Base-by-base conservation (phyloP, 2,888 invertebrate genomes). In the Eudemis profundana region DNA sequence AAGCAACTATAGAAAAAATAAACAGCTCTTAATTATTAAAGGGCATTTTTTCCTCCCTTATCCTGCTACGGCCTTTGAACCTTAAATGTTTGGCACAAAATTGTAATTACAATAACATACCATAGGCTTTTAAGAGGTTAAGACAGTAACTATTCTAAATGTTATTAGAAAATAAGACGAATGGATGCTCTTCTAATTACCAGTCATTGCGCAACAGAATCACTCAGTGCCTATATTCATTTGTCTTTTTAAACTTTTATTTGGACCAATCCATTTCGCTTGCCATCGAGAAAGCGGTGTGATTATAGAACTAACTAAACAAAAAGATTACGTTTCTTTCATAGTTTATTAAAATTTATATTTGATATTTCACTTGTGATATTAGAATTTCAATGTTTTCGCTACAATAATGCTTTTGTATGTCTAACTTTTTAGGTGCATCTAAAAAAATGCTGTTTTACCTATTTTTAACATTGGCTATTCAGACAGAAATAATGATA, bases 141-240 rank as follows among this genome's bases (percentile, higher is more conserved):
- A 8, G n/a, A 12, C 42, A 29, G 12, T 29, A 19, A 44, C n/a
- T 42, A 7, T n/a, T 42, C 3, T 29, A 60, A 59, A 64, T 64
- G 57, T 59, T 59, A 64, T 64, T 64, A 64, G 57, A 64, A 64
- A 64, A 57, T 63, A 63, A 59, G 64, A 64, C 64, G 50, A 57
- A 64, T 64, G 57, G 50, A 38, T 47, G 21, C 50, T 51, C 57
- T 59, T 65, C 44, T 65, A 65, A 65, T 65, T 65, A 65, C 65
- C 7, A 23, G 10, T 14, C 36, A 47, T 65, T 59, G 44, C 23
- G 65, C 53, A 65, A 65, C 53, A 2, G 8, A 51, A 59, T 59
- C 57, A 59, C 57, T 59, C 46, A 36, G 46, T 59, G 50, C 57
- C 59, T 51, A 38, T 60, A 50, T 65, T 47, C 65, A 60, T 65